Percentiles rank a stretch among this genome's conserved stretches.
Conservation (phyloP, 1,140 invertebrate genomes). For the Drosophila lini region DNA sequence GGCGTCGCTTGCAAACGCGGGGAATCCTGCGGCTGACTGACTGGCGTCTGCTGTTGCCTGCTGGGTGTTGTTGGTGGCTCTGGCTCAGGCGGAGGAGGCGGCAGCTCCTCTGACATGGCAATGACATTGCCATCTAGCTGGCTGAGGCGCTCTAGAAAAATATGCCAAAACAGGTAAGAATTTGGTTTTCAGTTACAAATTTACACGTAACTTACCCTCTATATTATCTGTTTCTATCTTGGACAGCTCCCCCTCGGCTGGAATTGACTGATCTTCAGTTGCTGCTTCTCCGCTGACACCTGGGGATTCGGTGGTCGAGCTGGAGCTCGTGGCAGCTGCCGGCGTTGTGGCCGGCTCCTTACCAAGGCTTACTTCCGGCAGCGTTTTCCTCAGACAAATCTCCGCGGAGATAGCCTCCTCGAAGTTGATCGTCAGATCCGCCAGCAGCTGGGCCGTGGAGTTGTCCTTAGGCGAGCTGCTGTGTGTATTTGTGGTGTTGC, state of each 20-base stretch:
- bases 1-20: slow-evolving; percentile 19
- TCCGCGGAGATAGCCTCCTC: slow-evolving; percentile 76
- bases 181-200: slow-evolving; percentile 4
- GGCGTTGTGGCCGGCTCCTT: slow-evolving; percentile 55
- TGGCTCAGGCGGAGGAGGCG: slow-evolving; percentile 6
- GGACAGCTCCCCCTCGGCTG: slow-evolving; percentile 32
- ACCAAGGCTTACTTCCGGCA: slow-evolving; percentile 68
- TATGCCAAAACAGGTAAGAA: slow-evolving; percentile 9
- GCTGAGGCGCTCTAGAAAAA: slow-evolving; percentile 71
- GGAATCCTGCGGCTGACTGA: slow-evolving; percentile 20
- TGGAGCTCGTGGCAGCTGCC: slow-evolving; percentile 18
- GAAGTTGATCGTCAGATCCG: slow-evolving; percentile 68
- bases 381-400: slow-evolving; percentile 75
- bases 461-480: slow-evolving; percentile 67
- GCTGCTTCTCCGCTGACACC: slow-evolving; percentile 3
- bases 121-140: slow-evolving; percentile 71
- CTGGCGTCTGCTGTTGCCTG: slow-evolving; percentile 41
- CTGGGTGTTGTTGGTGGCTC: slow-evolving; percentile 46
- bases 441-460: slow-evolving; percentile 72
- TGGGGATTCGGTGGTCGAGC: slow-evolving; percentile 10
- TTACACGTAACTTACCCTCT: slow-evolving; percentile 58
- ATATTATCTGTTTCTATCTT: slow-evolving; percentile 69
- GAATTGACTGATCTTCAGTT: background rate
- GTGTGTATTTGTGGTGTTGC: slow-evolving; percentile 12
- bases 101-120: slow-evolving; percentile 27